Conservation (phyloP, 2,113 vertebrate species). For the Orientallactaga bullata region DNA sequence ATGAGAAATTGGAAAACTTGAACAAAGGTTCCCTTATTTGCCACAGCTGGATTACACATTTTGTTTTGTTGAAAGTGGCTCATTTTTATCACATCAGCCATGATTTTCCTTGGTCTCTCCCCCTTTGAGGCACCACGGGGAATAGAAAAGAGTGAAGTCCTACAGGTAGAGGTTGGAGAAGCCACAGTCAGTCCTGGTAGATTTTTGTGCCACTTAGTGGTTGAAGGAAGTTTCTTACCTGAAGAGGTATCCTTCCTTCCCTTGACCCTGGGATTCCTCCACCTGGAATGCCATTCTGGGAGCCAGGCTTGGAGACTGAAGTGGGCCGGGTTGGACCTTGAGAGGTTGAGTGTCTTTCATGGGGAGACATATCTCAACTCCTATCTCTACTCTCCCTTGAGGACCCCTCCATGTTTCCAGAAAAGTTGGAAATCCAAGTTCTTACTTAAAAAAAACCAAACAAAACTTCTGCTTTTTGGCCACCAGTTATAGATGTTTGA, state of each 20-base stretch:
- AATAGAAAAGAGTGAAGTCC: not conserved
- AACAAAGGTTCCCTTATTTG: not conserved
- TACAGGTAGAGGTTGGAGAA: not conserved
- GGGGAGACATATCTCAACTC: not conserved
- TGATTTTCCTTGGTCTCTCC: not conserved
- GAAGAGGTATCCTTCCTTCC: not conserved
- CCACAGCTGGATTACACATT: not conserved
- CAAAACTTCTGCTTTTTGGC: not conserved
- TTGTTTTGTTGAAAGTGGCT: conserved; percentile 32
- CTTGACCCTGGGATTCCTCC: not conserved
- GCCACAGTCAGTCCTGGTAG: not conserved
- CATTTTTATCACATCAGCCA: not conserved
- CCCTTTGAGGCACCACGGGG: not conserved
- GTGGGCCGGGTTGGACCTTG: not conserved
- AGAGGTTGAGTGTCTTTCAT: not conserved
- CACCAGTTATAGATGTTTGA: not conserved
- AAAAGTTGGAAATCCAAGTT: not conserved
- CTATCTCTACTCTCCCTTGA: not conserved
- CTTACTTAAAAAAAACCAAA: not conserved
- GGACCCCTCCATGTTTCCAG: not conserved
- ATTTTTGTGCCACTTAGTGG: not conserved
- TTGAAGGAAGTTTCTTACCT: not conserved
- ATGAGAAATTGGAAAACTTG: conserved; percentile 21
- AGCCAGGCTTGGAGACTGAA: not conserved
- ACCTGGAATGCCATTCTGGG: not conserved